Conservation (phyloP, 2,797 vertebrate genomes). For the Eospalax fontanierii region DNA sequence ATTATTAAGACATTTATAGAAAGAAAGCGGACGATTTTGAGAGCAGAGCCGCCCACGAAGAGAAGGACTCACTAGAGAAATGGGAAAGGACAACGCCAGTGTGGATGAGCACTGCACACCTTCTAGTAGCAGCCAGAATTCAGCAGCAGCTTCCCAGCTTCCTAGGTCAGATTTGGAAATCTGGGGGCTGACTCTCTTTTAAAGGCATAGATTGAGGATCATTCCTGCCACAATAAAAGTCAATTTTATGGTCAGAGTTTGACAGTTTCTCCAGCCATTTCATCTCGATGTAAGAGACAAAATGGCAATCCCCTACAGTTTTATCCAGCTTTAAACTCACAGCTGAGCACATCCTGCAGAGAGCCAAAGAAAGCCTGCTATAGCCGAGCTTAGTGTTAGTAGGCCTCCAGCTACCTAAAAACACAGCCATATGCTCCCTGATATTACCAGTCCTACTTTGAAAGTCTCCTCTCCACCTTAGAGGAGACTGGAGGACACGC, state of each 20-base stretch:
- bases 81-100: not conserved
- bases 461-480: constrained; percentile 56
- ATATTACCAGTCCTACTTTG: constrained; percentile 30
- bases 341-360: constrained; percentile 35
- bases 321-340: constrained; percentile 34
- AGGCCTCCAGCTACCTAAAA: constrained; percentile 69
- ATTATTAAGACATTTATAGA: constrained; percentile 8
- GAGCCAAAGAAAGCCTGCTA: constrained; percentile 48
- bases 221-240: not conserved
- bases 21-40: constrained; percentile 18
- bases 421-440: constrained; percentile 66
- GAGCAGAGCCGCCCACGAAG: not conserved
- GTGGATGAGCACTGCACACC: accelerated
- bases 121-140: not conserved
- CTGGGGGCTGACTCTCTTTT: not conserved
- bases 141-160: constrained; percentile 10
- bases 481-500: constrained; percentile 63
- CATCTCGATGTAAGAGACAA: constrained; percentile 5
- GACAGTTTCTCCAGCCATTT: not conserved
- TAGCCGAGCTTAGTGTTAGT: not conserved
- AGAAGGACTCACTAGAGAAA: not conserved
- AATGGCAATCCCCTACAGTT: not conserved
- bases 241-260: not conserved
- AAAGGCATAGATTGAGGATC: not conserved
- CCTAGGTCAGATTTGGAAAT: not conserved